Evolutionary conservation across 2,888 invertebrate genomes (phyloP), one percentile per base, ranked within the genome.

Genomic region (Acleris literana): DNA sequence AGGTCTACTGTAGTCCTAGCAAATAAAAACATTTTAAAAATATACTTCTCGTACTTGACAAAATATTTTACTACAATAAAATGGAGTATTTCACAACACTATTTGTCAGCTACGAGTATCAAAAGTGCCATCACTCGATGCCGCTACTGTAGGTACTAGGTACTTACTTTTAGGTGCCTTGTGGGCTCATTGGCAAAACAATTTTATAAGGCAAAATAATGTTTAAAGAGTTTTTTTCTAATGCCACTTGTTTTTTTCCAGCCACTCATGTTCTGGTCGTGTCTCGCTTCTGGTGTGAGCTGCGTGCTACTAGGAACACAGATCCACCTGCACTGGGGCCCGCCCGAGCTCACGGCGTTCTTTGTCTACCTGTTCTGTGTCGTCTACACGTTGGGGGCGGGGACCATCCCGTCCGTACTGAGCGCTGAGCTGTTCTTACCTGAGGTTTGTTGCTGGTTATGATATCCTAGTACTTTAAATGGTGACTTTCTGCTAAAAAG

Each of bases 191-290:
- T n/a, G n/a, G n/a, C n/a, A n/a, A n/a, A n/a, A n/a, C n/a, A n/a
- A n/a, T n/a, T n/a, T n/a, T n/a, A n/a, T n/a, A n/a, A n/a, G n/a
- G n/a, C n/a, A n/a, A n/a, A n/a, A n/a, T n/a, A n/a, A n/a, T n/a
- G n/a, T n/a, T n/a, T n/a, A n/a, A 20, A 20, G 2, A 20, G 20
- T 13, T 18, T 39, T 52, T 5, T 13, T 22, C n/a, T 49, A 29
- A 29, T 59, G 13, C 25, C 5, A 46, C 64, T 63, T 2, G 70
- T 62, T 43, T 43, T 43, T 54, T 77, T 79, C 6, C 76, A 88
- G 87, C 72, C 77, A 0, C 78, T 88, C 0, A 75, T 87, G 74
- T 80, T 87, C 55, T 79, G 75, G 63, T 75, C 83, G 0, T 86
- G 86, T 0, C 22, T 81, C 1, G 73, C 68, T 0, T 63, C 81